Conservation (phyloP, 2,113 vertebrate genomes). For the Shinisaurus crocodilurus region DNA sequence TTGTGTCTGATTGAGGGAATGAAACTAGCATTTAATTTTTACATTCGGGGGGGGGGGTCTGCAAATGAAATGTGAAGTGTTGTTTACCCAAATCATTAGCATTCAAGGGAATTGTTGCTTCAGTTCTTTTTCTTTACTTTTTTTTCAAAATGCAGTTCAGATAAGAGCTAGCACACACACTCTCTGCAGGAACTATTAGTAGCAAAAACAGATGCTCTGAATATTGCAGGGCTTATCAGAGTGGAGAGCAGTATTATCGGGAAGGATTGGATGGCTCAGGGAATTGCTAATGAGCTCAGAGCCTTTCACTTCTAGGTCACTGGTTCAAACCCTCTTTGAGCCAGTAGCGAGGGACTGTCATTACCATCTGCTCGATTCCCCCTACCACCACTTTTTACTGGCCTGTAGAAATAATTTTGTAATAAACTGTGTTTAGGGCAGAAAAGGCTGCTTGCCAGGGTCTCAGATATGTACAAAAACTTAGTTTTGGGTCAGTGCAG, state of each 20-base stretch:
- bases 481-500: constrained; percentile 3
- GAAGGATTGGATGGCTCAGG: constrained; percentile 11
- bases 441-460: background rate
- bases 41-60: background rate
- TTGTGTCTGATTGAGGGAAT: constrained; percentile 11
- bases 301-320: constrained; percentile 33
- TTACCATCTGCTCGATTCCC: constrained; percentile 31
- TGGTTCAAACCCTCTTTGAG: constrained; percentile 29
- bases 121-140: constrained; percentile 23
- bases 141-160: constrained; percentile 33
- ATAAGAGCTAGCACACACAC: background rate
- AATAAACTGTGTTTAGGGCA: background rate
- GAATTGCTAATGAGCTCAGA: constrained; percentile 18
- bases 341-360: constrained; percentile 38
- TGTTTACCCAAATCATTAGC: constrained; percentile 48
- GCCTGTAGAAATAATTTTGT: constrained; percentile 23
- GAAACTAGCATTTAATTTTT: constrained; percentile 21
- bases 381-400: constrained; percentile 2
- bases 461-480: constrained; percentile 17
- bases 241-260: constrained; percentile 12
- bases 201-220: constrained; percentile 31
- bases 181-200: constrained; percentile 25
- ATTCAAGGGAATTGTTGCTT: constrained; percentile 43
- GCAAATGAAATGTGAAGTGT: constrained; percentile 18
- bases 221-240: constrained; percentile 22